A percentile compares a stretch with the other conserved stretches of the same genome.
Conservation (phyloP, 2,888 invertebrate species). For the Oasisia sp. region DNA sequence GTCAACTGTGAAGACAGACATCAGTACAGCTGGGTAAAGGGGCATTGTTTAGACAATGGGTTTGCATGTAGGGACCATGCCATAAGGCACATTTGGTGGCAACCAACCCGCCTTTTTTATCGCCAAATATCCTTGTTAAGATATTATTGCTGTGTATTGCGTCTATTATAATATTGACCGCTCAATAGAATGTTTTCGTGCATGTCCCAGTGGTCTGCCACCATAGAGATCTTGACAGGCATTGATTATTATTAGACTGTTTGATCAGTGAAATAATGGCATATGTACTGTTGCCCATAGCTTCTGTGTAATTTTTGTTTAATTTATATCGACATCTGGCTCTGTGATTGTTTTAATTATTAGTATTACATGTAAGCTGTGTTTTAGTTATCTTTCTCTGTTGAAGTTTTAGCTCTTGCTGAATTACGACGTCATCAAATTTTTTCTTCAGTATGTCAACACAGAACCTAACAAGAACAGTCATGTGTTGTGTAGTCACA, state of each 20-base stretch:
- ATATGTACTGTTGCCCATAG: not conserved
- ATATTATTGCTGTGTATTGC: not conserved
- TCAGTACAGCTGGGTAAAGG: not conserved
- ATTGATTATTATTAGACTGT: not conserved
- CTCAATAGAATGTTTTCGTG: not conserved
- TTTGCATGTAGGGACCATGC: not conserved
- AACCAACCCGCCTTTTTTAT: not conserved
- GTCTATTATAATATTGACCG: not conserved
- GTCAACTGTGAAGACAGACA: not conserved
- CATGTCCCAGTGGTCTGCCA: not conserved
- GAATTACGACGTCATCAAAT: not conserved
- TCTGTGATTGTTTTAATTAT: not conserved
- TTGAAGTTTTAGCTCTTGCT: not conserved
- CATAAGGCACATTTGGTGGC: not conserved
- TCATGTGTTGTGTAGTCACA: not conserved
- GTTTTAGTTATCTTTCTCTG: not conserved
- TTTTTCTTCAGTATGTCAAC: not conserved
- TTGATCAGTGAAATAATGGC: not conserved
- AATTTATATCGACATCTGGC: slow-evolving; percentile 4
- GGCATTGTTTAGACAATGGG: not conserved
- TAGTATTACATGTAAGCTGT: too few relatives aligned
- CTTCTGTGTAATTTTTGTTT: not conserved
- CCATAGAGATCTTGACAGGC: not conserved
- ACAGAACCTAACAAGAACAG: not conserved
- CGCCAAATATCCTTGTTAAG: not conserved